Evolutionary conservation across 2,113 vertebrate species (phyloP).

Genomic region (Penelope pileata): DNA sequence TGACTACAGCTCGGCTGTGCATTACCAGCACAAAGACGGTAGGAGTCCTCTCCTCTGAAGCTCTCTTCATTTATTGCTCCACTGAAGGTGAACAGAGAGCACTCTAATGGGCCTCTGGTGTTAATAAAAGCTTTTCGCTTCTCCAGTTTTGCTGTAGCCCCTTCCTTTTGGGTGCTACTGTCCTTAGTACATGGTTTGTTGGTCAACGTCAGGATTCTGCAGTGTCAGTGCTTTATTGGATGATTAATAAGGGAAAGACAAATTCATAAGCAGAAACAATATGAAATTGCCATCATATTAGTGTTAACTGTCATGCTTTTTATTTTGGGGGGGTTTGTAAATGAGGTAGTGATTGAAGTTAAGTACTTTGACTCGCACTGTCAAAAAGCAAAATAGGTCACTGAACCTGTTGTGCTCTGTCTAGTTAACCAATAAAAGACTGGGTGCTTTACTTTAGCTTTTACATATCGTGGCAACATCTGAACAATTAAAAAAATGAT

Average conservation of each 20-base stretch:
- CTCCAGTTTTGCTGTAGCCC: conserved; percentile 79
- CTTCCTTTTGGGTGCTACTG: conserved; percentile 94
- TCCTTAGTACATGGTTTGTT: conserved; percentile 99
- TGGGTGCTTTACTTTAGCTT: conserved; percentile 26
- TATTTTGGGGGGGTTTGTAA: conserved; percentile 77
- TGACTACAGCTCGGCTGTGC: conserved; percentile 86
- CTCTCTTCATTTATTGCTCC: conserved; percentile 99
- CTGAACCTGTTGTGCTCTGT: conserved; percentile 77
- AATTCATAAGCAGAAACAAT: conserved; percentile 96
- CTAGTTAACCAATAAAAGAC: conserved; percentile 80
- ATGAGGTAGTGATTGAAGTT: conserved; percentile 85
- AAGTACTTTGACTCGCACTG: conserved; percentile 83
- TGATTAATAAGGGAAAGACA: conserved; percentile 99
- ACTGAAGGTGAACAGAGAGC: conserved; percentile 99
- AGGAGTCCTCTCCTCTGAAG: conserved; percentile 88
- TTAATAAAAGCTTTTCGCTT: conserved; percentile 94
- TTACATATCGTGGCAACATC: background rate
- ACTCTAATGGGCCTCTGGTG: conserved; percentile 97
- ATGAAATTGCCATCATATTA: conserved; percentile 88
- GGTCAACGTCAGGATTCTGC: conserved; percentile 95
- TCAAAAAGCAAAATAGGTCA: conserved; percentile 81
- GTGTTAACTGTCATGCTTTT: conserved; percentile 84
- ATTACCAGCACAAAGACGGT: conserved; percentile 86
- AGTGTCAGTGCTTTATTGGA: conserved; percentile 98
- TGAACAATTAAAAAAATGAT: background rate